These are phyloP conservation scores for Philaenus spumarius DNA, from an alignment of 1,140 invertebrate genomes.

Conservation along the genomic window DNA sequence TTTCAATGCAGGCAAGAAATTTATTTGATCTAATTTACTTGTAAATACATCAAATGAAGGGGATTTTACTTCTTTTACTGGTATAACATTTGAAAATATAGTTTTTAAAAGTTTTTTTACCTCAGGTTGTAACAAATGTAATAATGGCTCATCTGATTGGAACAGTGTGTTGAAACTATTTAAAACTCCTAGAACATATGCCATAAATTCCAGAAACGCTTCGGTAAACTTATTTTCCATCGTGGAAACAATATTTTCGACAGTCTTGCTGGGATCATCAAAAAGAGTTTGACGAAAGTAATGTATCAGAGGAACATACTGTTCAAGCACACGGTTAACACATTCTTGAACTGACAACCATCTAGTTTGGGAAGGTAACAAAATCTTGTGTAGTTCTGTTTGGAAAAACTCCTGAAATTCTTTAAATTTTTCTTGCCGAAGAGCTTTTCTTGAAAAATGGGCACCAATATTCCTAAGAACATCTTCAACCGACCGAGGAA, in stretches of 20 bases:
- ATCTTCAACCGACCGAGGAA: constrained; percentile 32
- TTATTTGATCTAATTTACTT: too few relatives aligned
- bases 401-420: constrained; percentile 37
- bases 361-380: constrained; percentile 32
- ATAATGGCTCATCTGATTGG: constrained; percentile 32
- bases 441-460: constrained; percentile 35
- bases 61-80: too few relatives aligned
- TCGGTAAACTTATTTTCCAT: constrained; percentile 33
- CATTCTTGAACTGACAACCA: constrained; percentile 38
- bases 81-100: too few relatives aligned
- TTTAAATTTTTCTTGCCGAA: constrained; percentile 31
- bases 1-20: too few relatives aligned
- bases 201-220: constrained; percentile 35
- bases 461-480: constrained; percentile 30
- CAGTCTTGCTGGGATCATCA: constrained; percentile 35
- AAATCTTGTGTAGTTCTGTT: constrained; percentile 35
- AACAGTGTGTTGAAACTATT: constrained; percentile 36
- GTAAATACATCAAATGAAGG: too few relatives aligned
- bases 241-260: constrained; percentile 32
- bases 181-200: constrained; percentile 29
- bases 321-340: constrained; percentile 35
- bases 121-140: too few relatives aligned
- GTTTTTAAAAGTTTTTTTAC: too few relatives aligned
- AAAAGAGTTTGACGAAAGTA: constrained; percentile 34
- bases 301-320: constrained; percentile 31